Conservation (phyloP, 2,113 vertebrate species). For the Cervus canadensis region DNA sequence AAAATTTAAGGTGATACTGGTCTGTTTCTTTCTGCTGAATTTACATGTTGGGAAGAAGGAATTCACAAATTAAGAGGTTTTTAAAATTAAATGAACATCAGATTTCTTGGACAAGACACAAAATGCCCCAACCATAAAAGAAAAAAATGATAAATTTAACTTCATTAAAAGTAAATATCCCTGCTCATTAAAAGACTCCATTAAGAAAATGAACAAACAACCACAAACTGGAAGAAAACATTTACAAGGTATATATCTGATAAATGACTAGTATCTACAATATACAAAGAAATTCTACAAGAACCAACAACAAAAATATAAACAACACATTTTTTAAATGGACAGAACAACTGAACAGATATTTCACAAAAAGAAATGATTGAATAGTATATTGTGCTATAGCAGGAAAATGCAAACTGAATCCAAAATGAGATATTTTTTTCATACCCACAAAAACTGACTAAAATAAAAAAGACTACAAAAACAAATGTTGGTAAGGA, state of each 20-base stretch:
- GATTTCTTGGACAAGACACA: not conserved
- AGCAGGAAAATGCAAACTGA: not conserved
- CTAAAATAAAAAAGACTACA: not conserved
- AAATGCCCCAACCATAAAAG: not conserved
- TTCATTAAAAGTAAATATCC: slow-evolving; percentile 34
- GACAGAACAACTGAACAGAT: not conserved
- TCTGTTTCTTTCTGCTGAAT: slow-evolving; percentile 5
- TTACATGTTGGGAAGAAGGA: not conserved
- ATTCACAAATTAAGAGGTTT: not conserved
- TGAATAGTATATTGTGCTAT: not conserved
- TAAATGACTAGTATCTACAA: not conserved
- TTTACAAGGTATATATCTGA: not conserved
- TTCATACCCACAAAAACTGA: not conserved
- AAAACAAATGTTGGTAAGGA: not conserved
- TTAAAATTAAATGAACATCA: not conserved
- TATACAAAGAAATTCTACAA: not conserved
- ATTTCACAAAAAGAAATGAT: not conserved
- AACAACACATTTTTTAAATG: not conserved
- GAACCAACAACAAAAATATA: not conserved
- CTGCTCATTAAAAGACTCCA: not conserved
- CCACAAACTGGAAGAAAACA: not conserved
- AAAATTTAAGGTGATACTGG: not conserved
- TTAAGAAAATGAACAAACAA: slow-evolving; percentile 1
- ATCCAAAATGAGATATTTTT: not conserved
- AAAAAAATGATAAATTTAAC: not conserved